Conservation (phyloP, 2,113 vertebrate species). For the Pogona vitticeps region DNA sequence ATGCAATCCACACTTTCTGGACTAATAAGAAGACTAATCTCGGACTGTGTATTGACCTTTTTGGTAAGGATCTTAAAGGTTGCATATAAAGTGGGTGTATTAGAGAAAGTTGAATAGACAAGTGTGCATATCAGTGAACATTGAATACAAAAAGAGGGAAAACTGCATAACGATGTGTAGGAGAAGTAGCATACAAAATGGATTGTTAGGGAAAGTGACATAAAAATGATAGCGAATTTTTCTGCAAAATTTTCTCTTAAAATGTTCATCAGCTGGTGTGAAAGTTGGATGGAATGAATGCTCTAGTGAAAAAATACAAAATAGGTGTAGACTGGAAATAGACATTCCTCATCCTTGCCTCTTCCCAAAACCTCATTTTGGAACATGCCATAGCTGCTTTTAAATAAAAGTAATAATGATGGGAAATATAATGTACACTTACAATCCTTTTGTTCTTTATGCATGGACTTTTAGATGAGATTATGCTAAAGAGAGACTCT, state of each 20-base stretch:
- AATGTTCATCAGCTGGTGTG: too few species aligned
- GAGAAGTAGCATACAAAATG: too few species aligned
- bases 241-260: too few species aligned
- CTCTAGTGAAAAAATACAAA: neutral
- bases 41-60: neutral
- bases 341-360: neutral
- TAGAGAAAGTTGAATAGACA: too few species aligned
- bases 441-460: neutral
- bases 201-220: too few species aligned
- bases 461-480: neutral
- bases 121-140: too few species aligned
- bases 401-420: neutral
- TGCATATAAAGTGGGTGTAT: too few species aligned
- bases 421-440: neutral
- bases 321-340: neutral
- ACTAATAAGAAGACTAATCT: neutral
- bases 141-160: too few species aligned
- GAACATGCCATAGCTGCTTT: neutral
- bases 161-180: too few species aligned
- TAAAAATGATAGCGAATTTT: too few species aligned
- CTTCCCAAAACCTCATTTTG: neutral
- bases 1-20: neutral
- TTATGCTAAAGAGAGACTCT: neutral
- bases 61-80: neutral
- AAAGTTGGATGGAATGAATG: too few species aligned